A percentile compares a stretch with the other conserved stretches of the same genome.
phyloP scores from a whole-genome alignment of 2,797 vertebrate species.

The Coregonus suidteri region DNA sequence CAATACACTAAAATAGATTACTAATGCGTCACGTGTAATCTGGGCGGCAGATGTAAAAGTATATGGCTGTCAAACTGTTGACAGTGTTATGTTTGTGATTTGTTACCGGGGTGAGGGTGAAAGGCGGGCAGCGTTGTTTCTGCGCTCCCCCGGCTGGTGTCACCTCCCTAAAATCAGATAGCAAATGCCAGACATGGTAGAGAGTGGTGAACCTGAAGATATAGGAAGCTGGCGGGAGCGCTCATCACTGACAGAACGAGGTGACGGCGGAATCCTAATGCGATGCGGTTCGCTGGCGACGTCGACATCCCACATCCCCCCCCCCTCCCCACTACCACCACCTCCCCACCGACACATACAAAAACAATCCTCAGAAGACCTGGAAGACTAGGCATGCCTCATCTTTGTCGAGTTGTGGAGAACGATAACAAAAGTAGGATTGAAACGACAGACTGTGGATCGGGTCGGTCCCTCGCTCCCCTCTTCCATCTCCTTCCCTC shows the following conservation, averaged over 20 bases:
- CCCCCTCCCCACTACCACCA: background rate
- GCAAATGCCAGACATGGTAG: constrained; percentile 25
- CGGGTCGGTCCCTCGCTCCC: background rate
- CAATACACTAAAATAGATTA: constrained; percentile 25
- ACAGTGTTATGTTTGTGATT: constrained; percentile 23
- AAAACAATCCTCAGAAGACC: background rate
- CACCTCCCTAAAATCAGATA: constrained; percentile 44
- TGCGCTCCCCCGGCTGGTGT: constrained; percentile 19
- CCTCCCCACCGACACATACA: background rate
- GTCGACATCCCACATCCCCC: constrained; percentile 1
- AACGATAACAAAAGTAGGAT: background rate
- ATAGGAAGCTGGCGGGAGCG: constrained; percentile 24
- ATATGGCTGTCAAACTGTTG: constrained; percentile 21
- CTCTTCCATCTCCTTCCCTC: too few relatives aligned
- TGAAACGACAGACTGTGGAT: constrained; percentile 5
- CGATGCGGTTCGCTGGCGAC: constrained; percentile 16
- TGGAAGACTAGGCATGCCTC: constrained; percentile 3
- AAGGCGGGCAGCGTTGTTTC: too few relatives aligned
- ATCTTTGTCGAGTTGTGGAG: background rate
- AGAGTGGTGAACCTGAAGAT: constrained; percentile 33
- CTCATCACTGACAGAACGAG: constrained; percentile 23
- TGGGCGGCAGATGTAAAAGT: constrained; percentile 14
- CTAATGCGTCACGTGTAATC: constrained; percentile 49
- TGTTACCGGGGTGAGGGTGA: constrained; percentile 9
- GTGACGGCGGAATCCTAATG: constrained; percentile 11